Evolutionary conservation across 1,140 invertebrate genomes (phyloP), one percentile per base, ranked within the genome.

Genomic region (Pogonognathellus flavescens): DNA sequence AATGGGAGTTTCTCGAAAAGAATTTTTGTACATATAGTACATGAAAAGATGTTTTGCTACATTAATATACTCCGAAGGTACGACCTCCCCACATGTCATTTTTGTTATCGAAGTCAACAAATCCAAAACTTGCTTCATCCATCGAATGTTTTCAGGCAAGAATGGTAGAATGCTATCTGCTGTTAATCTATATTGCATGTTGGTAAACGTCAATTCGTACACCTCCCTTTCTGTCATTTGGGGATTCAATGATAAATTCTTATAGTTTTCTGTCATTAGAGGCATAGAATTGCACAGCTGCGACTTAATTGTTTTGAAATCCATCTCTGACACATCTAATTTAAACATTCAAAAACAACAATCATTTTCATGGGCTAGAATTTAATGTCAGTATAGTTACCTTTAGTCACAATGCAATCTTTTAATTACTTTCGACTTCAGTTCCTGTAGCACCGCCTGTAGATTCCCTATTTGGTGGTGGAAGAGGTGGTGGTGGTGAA

Each of bases 91-190:
- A 7, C 70, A 76, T 16, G 70, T 76, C 25, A 18, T 76, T 8
- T 8, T 20, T 16, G 70, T 76, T 1, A 76, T 76, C 0, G 70
- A 49, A 18, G 70, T 10, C 1, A 76, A 10, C 0, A 76, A 3
- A 50, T 76, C 70, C 31, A 76, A 50, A 0, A 76, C 31, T 50
- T 76, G 70, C 10, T 76, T 76, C 70, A 49, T 76, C 70, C 70
- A 76, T 10, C 9, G 16, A 11, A 76, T 14, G n/a, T 50, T 50
- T 18, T 76, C 70, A 20, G 31, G 25, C 3, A 76, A 16, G 31
- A 76, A 76, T 16, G 70, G 13, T 16, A 76, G 25, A 41, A 76
- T 31, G 8, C 25, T 49, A 18, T 76, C 70, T 0, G 14, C 16
- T 9, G 10, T 18, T 31, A 76, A 16, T 2, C 18, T 16, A 16